These are phyloP conservation scores for Balaeniceps rex DNA, from an alignment of 2,113 vertebrate species.

Conservation along the genomic window DNA sequence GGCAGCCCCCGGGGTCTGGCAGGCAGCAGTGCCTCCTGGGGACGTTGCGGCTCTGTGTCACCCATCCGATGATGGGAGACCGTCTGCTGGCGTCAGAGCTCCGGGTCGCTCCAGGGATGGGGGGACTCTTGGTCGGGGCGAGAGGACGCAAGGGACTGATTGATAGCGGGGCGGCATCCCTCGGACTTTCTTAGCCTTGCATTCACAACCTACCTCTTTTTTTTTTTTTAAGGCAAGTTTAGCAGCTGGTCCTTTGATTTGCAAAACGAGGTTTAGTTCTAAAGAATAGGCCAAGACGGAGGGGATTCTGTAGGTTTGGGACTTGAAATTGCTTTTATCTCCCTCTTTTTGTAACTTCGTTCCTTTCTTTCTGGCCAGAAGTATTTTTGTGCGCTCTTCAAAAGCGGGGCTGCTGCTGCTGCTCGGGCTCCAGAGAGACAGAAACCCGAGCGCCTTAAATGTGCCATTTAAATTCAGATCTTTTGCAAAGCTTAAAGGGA, in stretches of 20 bases:
- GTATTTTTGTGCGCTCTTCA: constrained; percentile 8
- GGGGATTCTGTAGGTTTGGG: constrained; percentile 25
- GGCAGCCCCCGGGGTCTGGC: background rate
- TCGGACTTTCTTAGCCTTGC: background rate
- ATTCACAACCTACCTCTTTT: background rate
- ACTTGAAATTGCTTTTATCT: constrained; percentile 51
- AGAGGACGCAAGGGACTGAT: background rate
- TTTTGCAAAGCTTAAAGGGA: background rate
- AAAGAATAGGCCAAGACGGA: background rate
- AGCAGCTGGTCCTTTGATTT: constrained; percentile 64
- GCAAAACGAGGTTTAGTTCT: constrained; percentile 35
- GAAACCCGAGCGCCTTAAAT: background rate
- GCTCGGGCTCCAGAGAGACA: background rate
- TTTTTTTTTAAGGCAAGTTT: background rate
- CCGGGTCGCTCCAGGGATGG: accelerated
- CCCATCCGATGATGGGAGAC: background rate
- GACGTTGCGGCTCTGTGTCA: accelerated
- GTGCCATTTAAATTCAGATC: constrained; percentile 11
- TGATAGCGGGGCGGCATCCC: background rate
- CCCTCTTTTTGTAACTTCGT: background rate
- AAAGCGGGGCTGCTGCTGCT: background rate
- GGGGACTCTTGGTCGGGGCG: background rate
- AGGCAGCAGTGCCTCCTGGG: background rate
- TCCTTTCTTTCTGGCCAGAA: background rate
- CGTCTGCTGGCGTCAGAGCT: accelerated